phyloP scores from a whole-genome alignment of 2,888 invertebrate species.

The Xestia rhomboidea region DNA sequence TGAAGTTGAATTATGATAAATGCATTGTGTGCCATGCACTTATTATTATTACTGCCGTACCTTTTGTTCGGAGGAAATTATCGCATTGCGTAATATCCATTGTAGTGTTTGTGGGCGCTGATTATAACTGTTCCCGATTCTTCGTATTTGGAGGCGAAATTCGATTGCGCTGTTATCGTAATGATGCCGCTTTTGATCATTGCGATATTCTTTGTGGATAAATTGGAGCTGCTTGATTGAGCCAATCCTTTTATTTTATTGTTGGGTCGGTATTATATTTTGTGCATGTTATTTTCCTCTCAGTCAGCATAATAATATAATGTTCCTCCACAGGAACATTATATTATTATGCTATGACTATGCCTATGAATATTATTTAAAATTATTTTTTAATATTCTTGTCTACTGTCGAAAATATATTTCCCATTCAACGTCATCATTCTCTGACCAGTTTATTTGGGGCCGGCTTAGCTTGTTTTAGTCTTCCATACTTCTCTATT shows the following conservation, averaged over 20 bases:
- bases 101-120: slow-evolving; percentile 73
- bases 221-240: neutral
- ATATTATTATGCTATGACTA: neutral
- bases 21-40: slow-evolving; percentile 77
- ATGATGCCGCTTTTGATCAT: slow-evolving; percentile 24
- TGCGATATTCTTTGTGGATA: slow-evolving; percentile 7
- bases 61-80: slow-evolving; percentile 84
- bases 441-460: neutral
- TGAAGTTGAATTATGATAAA: slow-evolving; percentile 83
- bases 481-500: no score
- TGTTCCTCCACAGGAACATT: no score
- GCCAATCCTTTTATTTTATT: neutral
- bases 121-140: slow-evolving; percentile 68
- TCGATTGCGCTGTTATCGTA: slow-evolving; percentile 57
- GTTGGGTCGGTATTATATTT: neutral
- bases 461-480: neutral
- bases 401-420: neutral
- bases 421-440: neutral
- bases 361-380: neutral
- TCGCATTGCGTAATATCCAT: slow-evolving; percentile 80
- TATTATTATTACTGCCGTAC: slow-evolving; percentile 74
- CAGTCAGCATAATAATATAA: neutral
- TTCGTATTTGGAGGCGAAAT: slow-evolving; percentile 60
- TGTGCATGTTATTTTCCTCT: neutral
- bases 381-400: neutral